phyloP scores from a whole-genome alignment of 2,113 vertebrate species.

The Percina caprodes region DNA sequence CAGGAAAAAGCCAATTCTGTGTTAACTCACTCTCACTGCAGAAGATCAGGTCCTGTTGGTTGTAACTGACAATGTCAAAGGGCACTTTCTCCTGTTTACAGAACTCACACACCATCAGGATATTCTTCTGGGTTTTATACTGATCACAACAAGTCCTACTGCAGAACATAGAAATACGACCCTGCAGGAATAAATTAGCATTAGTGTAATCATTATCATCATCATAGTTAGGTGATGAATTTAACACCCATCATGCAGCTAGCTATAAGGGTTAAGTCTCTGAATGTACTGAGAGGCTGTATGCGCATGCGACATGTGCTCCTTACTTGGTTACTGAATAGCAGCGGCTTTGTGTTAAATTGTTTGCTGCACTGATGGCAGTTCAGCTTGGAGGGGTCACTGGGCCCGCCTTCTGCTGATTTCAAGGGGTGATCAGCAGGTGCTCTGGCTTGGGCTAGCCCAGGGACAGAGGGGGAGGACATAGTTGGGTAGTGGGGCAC shows the following conservation, averaged over 20 bases:
- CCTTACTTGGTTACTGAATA: constrained; percentile 92
- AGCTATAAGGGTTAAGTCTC: background rate
- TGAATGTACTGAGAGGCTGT: background rate
- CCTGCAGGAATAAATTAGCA: constrained; percentile 77
- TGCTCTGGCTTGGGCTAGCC: constrained; percentile 52
- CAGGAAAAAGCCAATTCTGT: background rate
- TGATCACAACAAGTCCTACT: constrained; percentile 90
- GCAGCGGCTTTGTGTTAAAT: constrained; percentile 90
- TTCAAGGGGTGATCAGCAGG: constrained; percentile 38
- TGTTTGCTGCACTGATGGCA: constrained; percentile 92
- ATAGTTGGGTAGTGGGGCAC: constrained; percentile 51
- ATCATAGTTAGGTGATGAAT: background rate
- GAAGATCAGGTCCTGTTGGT: constrained; percentile 89
- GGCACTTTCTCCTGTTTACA: constrained; percentile 93
- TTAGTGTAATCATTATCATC: background rate
- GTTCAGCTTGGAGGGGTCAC: constrained; percentile 81
- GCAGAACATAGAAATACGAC: constrained; percentile 93
- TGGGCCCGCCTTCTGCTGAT: constrained; percentile 18
- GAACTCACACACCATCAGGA: constrained; percentile 89
- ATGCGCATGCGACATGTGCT: background rate
- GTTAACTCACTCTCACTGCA: constrained; percentile 92
- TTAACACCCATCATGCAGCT: background rate
- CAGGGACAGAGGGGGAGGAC: constrained; percentile 56
- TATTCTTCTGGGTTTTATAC: constrained; percentile 91
- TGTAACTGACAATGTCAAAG: constrained; percentile 90